phyloP scores from a whole-genome alignment of 2,113 vertebrate species.

The Saimiri boliviensis region DNA sequence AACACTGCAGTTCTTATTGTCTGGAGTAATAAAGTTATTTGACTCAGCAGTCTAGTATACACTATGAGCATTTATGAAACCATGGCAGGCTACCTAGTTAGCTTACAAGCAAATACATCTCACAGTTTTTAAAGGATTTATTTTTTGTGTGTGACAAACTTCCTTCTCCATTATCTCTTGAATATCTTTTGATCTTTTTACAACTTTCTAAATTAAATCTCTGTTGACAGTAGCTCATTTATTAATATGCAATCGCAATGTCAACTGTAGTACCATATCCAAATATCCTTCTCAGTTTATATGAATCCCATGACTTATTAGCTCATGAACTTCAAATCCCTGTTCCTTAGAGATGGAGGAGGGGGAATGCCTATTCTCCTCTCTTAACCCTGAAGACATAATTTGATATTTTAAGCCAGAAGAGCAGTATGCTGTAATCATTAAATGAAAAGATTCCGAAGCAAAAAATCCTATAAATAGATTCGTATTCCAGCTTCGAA shows the following conservation, averaged over 20 bases:
- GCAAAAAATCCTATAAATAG: background rate
- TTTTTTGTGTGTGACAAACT: background rate
- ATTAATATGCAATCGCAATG: background rate
- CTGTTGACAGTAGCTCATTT: constrained; percentile 1
- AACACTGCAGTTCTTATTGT: background rate
- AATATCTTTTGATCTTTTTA: background rate
- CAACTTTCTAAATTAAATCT: background rate
- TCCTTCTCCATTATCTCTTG: background rate
- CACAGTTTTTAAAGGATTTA: background rate
- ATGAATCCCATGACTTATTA: background rate
- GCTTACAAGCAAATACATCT: background rate
- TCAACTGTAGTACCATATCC: background rate
- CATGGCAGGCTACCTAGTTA: background rate
- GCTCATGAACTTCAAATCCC: background rate
- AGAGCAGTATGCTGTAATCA: background rate
- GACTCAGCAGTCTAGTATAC: background rate
- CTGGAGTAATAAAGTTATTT: background rate
- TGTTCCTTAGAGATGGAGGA: background rate
- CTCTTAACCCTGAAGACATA: background rate
- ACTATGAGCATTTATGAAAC: background rate
- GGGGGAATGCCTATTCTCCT: background rate
- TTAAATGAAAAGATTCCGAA: background rate
- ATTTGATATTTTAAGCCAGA: background rate
- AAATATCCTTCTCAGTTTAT: background rate
- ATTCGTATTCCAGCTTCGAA: background rate